These are phyloP conservation scores for Agonopterix alstromeriana DNA, from an alignment of 2,888 invertebrate genomes.

Conservation along the genomic window DNA sequence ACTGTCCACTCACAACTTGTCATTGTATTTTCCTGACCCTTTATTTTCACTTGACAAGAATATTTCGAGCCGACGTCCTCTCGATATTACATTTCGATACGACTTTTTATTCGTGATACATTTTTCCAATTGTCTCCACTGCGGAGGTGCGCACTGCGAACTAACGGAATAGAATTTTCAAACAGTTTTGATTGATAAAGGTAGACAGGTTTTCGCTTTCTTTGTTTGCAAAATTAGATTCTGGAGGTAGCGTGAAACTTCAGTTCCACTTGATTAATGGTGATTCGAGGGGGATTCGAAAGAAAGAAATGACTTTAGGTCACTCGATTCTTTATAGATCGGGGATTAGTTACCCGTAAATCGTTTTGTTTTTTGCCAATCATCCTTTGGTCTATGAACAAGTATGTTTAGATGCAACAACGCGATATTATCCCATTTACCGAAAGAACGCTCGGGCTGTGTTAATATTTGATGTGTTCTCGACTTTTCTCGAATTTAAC, in stretches of 20 bases:
- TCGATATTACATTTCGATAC: slow-evolving; percentile 72
- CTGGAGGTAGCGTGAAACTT: slow-evolving; percentile 64
- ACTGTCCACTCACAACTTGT: slow-evolving; percentile 70
- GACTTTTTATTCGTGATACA: slow-evolving; percentile 74
- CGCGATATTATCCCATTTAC: slow-evolving; percentile 67
- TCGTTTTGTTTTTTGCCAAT: slow-evolving; percentile 25
- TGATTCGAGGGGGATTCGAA: slow-evolving; percentile 44
- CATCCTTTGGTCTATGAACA: slow-evolving; percentile 31
- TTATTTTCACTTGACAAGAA: slow-evolving; percentile 75
- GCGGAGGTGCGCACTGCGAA: slow-evolving; percentile 57
- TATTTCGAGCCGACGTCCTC: slow-evolving; percentile 59
- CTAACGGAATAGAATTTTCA: slow-evolving; percentile 73
- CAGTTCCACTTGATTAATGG: slow-evolving; percentile 72
- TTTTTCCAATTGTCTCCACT: slow-evolving; percentile 71
- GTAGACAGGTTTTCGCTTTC: slow-evolving; percentile 73
- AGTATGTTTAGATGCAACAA: slow-evolving; percentile 58
- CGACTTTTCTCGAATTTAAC: slow-evolving; percentile 74
- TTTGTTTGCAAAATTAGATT: slow-evolving; percentile 74
- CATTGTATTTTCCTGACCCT: slow-evolving; percentile 69
- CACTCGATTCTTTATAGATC: slow-evolving; percentile 43
- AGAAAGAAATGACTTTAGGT: slow-evolving; percentile 52
- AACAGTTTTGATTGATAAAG: slow-evolving; percentile 76
- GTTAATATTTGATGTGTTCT: slow-evolving; percentile 74
- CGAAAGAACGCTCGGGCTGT: slow-evolving; percentile 59
- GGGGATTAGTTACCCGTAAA: slow-evolving; percentile 33